Evolutionary conservation across 2,113 vertebrate genomes (phyloP).

Genomic region (Corythornis cristatus): DNA sequence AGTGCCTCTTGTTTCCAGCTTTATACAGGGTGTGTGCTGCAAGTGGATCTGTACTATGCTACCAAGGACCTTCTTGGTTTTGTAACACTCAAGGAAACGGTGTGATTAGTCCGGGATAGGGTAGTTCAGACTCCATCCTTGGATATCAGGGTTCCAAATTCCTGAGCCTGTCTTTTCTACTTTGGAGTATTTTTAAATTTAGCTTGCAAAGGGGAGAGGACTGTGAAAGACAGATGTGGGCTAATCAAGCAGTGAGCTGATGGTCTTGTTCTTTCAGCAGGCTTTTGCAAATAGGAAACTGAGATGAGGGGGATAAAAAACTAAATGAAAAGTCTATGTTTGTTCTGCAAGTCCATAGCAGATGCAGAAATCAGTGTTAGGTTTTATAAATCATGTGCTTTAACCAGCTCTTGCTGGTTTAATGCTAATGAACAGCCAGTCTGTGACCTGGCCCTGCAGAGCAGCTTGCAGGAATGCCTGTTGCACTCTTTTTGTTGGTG

Average conservation of each 20-base stretch:
- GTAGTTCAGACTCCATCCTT: neutral
- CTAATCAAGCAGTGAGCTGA: neutral
- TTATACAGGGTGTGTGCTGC: rapidly evolving
- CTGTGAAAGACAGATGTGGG: neutral
- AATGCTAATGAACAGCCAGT: neutral
- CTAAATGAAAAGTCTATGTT: neutral
- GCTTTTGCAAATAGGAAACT: neutral
- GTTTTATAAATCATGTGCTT: neutral
- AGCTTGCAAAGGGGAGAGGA: neutral
- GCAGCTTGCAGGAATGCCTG: neutral
- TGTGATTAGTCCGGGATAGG: neutral
- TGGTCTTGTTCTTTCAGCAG: neutral
- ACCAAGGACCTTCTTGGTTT: rapidly evolving
- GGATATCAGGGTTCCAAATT: neutral
- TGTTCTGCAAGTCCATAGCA: neutral
- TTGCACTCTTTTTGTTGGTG: neutral
- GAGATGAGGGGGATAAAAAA: neutral
- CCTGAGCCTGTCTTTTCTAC: neutral
- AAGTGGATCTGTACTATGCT: neutral
- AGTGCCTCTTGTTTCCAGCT: neutral
- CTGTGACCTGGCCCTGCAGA: neutral
- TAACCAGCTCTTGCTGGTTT: neutral
- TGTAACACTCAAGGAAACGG: neutral
- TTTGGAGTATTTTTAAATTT: neutral
- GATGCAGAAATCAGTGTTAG: neutral